phyloP scores from a whole-genome alignment of 2,888 invertebrate genomes.

The Resseliella maxima region DNA sequence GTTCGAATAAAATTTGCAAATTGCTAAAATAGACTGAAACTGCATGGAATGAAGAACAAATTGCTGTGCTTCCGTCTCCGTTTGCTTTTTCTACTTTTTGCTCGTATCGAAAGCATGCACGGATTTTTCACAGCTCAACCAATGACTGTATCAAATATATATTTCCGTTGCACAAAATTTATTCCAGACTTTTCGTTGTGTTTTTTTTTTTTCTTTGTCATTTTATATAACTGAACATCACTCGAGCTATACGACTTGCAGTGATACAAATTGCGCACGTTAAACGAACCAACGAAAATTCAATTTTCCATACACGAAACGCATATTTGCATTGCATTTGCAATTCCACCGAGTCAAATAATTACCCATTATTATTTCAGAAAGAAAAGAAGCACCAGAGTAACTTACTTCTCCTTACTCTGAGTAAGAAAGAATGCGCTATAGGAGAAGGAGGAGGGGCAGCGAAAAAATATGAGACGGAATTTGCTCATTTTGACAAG shows the following conservation, averaged over 20 bases:
- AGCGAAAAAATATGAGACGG: too few species aligned
- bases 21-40: not conserved
- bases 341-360: not conserved
- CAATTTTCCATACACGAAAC: not conserved
- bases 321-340: slow-evolving; percentile 32
- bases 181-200: not conserved
- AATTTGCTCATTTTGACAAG: not conserved
- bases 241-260: not conserved
- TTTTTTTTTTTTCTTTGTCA: slow-evolving; percentile 11
- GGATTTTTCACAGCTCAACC: not conserved
- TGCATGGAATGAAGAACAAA: not conserved
- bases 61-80: not conserved
- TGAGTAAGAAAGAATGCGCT: too few species aligned
- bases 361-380: not conserved
- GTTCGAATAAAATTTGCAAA: slow-evolving; percentile 21
- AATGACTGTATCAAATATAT: slow-evolving; percentile 20
- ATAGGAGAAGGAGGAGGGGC: too few species aligned
- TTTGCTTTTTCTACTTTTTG: not conserved
- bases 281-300: not conserved
- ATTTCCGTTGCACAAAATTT: not conserved
- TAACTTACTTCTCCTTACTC: too few species aligned
- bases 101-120: not conserved
- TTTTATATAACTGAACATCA: too few species aligned
- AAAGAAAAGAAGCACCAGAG: not conserved
- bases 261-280: not conserved